Evolutionary conservation across 2,113 vertebrate genomes (phyloP), one percentile per base, ranked within the genome.

Genomic region (Agapornis roseicollis): DNA sequence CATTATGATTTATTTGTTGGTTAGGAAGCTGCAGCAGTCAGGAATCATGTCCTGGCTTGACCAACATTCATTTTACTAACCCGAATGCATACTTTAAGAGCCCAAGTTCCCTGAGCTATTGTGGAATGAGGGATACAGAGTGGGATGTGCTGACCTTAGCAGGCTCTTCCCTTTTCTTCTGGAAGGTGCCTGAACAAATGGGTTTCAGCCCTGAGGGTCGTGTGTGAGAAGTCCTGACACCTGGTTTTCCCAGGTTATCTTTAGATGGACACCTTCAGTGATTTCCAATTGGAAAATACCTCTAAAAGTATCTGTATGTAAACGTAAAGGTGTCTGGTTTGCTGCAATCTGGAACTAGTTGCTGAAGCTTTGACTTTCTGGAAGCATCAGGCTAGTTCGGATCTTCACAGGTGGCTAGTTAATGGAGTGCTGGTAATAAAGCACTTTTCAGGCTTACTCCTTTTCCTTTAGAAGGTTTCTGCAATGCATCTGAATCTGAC

Each of bases 131-230:
- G 29, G 50, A 9, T 73, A 41, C 14, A 70, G 76, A 5, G 7
- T 47, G 8, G 29, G 9, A 39, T 17, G 5, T 12, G 2, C 7
- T 49, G 23, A 4, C 2, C 49, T 5, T 2, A 3, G 41, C 23
- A 84, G 42, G 8, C 9, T 72, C 17, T 79, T 16, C 18, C 39
- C 11, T 5, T 29, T 0, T 2, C 11, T 41, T 69, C 31, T 49
- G 31, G 58, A 70, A 80, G 31, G 11, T 41, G 14, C 8, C 17
- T 39, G 42, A 72, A 17, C 12, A 47, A 61, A 24, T 28, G 49
- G 9, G 3, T 10, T 68, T 78, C 35, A 29, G 49, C 27, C 9
- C 24, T 1, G 3, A 70, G 14, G 37, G 55, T 17, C 25, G 33
- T 13, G 22, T 80, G 22, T 68, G 42, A 77, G n/a, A 89, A 82